Percentiles rank a stretch among this genome's conserved stretches.
Conservation (phyloP, 1,140 invertebrate genomes). For the Achroia grisella region DNA sequence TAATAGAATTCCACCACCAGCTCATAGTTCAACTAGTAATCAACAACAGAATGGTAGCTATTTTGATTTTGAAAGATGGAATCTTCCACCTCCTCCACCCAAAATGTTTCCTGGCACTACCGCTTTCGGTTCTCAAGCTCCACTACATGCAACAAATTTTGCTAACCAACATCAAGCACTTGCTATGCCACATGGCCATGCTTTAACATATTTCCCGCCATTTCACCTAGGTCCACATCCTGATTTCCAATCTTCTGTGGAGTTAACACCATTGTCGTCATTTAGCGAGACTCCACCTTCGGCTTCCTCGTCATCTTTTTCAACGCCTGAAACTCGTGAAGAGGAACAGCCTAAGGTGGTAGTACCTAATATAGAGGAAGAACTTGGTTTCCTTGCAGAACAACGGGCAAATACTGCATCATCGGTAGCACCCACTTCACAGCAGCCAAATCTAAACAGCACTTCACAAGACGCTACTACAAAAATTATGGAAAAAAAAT, state of each 20-base stretch:
- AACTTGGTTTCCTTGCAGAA: constrained; percentile 83
- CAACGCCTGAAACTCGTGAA: constrained; percentile 72
- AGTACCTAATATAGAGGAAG: constrained; percentile 89
- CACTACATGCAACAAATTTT: constrained; percentile 75
- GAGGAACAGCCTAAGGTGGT: constrained; percentile 86
- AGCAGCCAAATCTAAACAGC: constrained; percentile 68
- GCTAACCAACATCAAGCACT: constrained; percentile 79
- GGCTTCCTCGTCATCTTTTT: constrained; percentile 72
- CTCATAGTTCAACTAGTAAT: constrained; percentile 78
- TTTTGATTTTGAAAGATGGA: constrained; percentile 84
- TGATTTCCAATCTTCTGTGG: constrained; percentile 79
- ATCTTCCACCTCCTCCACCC: constrained; percentile 77
- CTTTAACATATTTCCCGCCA: constrained; percentile 80
- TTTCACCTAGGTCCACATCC: constrained; percentile 79
- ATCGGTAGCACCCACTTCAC: constrained; percentile 71
- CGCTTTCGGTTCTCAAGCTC: constrained; percentile 73
- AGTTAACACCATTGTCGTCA: constrained; percentile 76
- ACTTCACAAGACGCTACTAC: constrained; percentile 65
- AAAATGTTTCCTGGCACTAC: constrained; percentile 78
- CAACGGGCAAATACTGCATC: constrained; percentile 73
- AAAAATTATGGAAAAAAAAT: constrained; percentile 74
- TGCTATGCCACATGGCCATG: constrained; percentile 77
- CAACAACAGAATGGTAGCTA: constrained; percentile 80
- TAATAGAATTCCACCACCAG: constrained; percentile 79
- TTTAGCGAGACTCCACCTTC: constrained; percentile 75